Evolutionary conservation across 2,797 vertebrate species (phyloP).

Genomic region (Rhyacichthys aspro): DNA sequence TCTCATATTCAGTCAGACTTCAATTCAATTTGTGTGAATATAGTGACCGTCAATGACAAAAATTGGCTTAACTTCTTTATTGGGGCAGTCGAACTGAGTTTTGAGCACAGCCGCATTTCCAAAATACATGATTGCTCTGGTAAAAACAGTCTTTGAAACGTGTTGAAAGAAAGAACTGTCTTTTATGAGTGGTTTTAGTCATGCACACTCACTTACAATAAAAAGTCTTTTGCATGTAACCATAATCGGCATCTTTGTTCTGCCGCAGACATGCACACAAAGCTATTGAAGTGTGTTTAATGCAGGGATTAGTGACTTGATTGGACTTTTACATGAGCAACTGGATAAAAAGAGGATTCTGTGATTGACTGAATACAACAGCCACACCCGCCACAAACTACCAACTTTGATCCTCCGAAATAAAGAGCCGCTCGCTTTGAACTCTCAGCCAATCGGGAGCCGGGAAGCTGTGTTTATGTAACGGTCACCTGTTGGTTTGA

Average conservation of each 20-base stretch:
- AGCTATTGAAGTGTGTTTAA: slow-evolving; percentile 23
- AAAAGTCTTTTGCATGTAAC: slow-evolving; percentile 1
- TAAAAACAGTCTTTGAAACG: no score
- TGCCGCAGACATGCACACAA: slow-evolving; percentile 17
- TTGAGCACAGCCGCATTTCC: no score
- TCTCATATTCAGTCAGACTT: no score
- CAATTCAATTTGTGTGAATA: no score
- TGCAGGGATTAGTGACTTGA: slow-evolving; percentile 21
- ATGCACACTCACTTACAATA: neutral
- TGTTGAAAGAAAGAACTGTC: neutral
- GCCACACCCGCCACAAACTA: slow-evolving; percentile 5
- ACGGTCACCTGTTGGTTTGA: neutral
- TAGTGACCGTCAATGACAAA: no score
- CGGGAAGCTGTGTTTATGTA: neutral
- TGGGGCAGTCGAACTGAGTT: no score
- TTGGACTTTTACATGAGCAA: slow-evolving; percentile 38
- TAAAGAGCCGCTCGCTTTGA: slow-evolving; percentile 11
- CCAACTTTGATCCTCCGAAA: slow-evolving; percentile 29
- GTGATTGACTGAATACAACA: slow-evolving; percentile 10
- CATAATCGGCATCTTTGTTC: slow-evolving; percentile 15
- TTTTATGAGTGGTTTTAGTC: neutral
- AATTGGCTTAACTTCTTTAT: no score
- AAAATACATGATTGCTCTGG: no score
- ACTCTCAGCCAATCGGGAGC: neutral
- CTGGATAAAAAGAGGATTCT: slow-evolving; percentile 24